A percentile compares a stretch with the other conserved stretches of the same genome.
These are phyloP conservation scores for Dasysyrphus albostriatus DNA, from an alignment of 2,888 invertebrate genomes.

Conservation along the genomic window DNA sequence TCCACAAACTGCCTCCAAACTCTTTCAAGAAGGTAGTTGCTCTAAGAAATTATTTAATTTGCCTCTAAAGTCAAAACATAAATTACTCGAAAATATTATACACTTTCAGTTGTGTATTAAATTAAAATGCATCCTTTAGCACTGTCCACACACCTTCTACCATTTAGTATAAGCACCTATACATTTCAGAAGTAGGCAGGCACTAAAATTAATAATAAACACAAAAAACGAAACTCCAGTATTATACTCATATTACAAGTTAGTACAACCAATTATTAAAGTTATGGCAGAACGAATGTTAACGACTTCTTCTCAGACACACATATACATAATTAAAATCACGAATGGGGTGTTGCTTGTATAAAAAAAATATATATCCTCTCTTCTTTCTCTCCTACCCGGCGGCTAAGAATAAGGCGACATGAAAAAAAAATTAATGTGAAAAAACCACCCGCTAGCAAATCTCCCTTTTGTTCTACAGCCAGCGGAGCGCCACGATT, in stretches of 20 bases:
- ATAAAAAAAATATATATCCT: conserved; percentile 2
- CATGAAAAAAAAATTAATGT: conserved; percentile 30
- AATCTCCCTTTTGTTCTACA: conserved; percentile 44
- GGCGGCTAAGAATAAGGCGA: conserved; percentile 26
- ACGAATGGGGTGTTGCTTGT: conserved; percentile 24
- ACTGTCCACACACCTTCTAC: not conserved
- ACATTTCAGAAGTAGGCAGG: not conserved
- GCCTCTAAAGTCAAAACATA: no score
- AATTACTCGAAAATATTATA: no score
- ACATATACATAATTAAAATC: conserved; percentile 67
- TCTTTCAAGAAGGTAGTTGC: no score
- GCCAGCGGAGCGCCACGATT: not conserved
- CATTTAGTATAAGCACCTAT: not conserved
- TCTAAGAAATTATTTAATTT: no score
- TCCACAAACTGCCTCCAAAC: no score
- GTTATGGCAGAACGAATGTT: conserved; percentile 60
- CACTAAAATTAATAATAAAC: not conserved
- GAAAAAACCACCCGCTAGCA: conserved; percentile 42
- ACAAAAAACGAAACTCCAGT: conserved; percentile 3
- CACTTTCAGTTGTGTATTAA: no score
- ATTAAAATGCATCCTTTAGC: no score
- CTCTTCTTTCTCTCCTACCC: conserved; percentile 25
- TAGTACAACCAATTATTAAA: conserved; percentile 67
- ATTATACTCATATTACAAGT: conserved; percentile 51
- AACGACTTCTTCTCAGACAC: conserved; percentile 66